These are phyloP conservation scores for Acrobasis suavella DNA, from an alignment of 2,888 invertebrate genomes.

Conservation along the genomic window DNA sequence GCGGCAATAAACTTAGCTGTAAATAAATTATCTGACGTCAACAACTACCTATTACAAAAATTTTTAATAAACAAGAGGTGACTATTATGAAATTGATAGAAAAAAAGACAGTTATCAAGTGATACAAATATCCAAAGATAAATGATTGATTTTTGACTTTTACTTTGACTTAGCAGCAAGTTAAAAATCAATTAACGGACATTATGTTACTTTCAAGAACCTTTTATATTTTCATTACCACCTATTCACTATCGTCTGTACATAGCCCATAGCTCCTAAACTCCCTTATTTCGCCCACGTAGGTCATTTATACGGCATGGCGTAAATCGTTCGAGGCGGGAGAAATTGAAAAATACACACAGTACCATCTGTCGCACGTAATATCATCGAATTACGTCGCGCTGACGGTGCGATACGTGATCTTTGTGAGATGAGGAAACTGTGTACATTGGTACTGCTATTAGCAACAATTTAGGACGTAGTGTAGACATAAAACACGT, in stretches of 20 bases:
- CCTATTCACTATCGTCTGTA: not conserved
- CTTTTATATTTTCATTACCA: not conserved
- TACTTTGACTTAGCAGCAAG: too few relatives aligned
- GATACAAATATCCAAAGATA: too few relatives aligned
- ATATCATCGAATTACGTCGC: conserved; percentile 66
- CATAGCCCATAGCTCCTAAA: conserved; percentile 11
- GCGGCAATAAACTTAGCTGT: too few relatives aligned
- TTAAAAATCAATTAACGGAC: not conserved
- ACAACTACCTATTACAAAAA: too few relatives aligned
- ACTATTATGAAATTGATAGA: too few relatives aligned
- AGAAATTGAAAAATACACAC: conserved; percentile 63
- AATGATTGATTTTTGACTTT: too few relatives aligned
- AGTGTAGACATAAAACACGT: too few relatives aligned
- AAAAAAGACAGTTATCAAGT: too few relatives aligned
- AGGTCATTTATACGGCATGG: conserved; percentile 21
- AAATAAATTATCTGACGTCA: too few relatives aligned
- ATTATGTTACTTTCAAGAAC: not conserved
- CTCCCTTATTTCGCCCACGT: conserved; percentile 30
- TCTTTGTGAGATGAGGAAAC: conserved; percentile 44
- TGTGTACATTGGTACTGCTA: conserved; percentile 34
- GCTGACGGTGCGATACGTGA: conserved; percentile 64
- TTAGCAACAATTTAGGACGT: conserved; percentile 29
- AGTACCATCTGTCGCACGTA: conserved; percentile 63
- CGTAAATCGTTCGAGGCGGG: conserved; percentile 24
- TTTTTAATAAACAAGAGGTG: too few relatives aligned